These are phyloP conservation scores for Drosophila maculinotata DNA, from an alignment of 2,888 invertebrate genomes.

Conservation along the genomic window DNA sequence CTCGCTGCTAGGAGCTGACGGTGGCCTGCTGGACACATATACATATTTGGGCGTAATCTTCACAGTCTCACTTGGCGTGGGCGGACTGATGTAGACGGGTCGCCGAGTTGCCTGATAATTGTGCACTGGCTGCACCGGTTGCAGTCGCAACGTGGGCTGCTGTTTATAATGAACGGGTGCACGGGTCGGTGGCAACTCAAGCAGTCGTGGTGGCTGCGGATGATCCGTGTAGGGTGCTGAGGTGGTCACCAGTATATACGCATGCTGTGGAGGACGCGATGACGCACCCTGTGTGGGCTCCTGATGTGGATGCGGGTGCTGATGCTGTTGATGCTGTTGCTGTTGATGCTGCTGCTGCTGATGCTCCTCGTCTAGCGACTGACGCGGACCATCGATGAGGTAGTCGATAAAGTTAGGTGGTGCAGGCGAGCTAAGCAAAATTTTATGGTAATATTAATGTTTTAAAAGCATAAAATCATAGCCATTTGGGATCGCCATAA, in stretches of 20 bases:
- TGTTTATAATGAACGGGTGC: constrained; percentile 73
- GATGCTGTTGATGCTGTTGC: constrained; percentile 46
- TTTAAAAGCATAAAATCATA: too few relatives aligned
- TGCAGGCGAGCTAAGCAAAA: constrained; percentile 46
- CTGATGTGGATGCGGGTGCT: constrained; percentile 65
- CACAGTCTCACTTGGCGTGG: constrained; percentile 56
- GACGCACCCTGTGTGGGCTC: constrained; percentile 40
- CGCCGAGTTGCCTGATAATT: constrained; percentile 57
- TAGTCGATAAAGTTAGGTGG: constrained; percentile 79
- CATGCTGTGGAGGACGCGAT: constrained; percentile 59
- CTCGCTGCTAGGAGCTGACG: constrained; percentile 29
- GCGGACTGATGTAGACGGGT: constrained; percentile 55
- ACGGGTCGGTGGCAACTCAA: constrained; percentile 60
- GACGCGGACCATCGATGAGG: constrained; percentile 82
- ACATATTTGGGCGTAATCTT: constrained; percentile 70
- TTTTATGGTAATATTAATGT: too few relatives aligned
- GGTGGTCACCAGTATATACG: constrained; percentile 79
- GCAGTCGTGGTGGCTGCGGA: constrained; percentile 38
- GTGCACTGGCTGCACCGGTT: constrained; percentile 69
- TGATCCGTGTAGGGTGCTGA: constrained; percentile 66
- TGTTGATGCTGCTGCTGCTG: constrained; percentile 42
- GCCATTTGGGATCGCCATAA: too few relatives aligned
- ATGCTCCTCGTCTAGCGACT: constrained; percentile 82
- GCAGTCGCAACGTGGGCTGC: constrained; percentile 78
- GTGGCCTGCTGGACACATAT: constrained; percentile 56